Evolutionary conservation across 2,888 invertebrate species (phyloP), one percentile per base, ranked within the genome.

Genomic region (Drosophila formosana): DNA sequence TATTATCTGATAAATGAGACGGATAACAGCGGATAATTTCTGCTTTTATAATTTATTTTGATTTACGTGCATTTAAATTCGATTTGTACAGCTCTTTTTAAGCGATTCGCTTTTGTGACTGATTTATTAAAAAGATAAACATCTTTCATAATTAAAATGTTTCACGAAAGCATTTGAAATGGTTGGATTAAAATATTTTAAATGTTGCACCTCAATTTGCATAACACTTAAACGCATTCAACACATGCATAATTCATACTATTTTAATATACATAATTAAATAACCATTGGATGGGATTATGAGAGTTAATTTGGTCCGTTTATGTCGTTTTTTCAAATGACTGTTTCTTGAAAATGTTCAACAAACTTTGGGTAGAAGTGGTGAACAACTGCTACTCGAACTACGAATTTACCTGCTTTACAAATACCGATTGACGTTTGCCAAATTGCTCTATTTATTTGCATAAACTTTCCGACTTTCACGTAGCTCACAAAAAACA

Each of bases 391-490:
- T 52, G 9, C 39, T 41, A 1, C 18, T 11, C 18, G 18, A 41
- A 18, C 28, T 43, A 11, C 9, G 28, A 57, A 50, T 41, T 13
- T 30, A 62, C 50, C 73, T 63, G 58, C 13, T 41, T n/a, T 50
- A 4, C 11, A 45, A 30, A 39, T 45, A 13, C 6, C 51, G 55
- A 63, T 63, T 55, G 58, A 46, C 41, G 30, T 66, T 61, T 45
- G 45, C 55, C 26, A 63, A 67, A 60, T 62, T 62, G 50, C 3
- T 43, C 37, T 26, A 57, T 71, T 66, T 60, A 61, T 64, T 75
- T 57, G 52, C 46, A 53, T 50, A 43, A 41, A 30, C 39, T 49
- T 30, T 47, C 11, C 4, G 9, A 13, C 13, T 41, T 32, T 23
- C 2, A 30, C 9, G n/a, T 25, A 25, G 4, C 32, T 51, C 25